phyloP scores from a whole-genome alignment of 2,888 invertebrate species.

The Sympetrum striolatum region DNA sequence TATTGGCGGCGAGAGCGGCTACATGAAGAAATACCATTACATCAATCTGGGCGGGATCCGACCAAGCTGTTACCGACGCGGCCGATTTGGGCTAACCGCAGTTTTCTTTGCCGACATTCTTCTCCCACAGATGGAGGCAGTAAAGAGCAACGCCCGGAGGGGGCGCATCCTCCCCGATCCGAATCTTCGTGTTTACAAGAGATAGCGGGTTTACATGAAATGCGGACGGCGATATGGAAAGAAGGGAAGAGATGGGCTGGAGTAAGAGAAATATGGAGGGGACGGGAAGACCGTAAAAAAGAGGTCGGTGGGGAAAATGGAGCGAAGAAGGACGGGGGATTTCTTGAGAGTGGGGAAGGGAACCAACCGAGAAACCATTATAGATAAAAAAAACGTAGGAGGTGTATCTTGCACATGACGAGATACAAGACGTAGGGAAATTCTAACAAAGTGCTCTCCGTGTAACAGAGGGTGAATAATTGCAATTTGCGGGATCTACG shows the following conservation, averaged over 20 bases:
- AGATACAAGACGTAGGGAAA: neutral
- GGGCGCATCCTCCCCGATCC: neutral
- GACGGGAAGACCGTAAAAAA: neutral
- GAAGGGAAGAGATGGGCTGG: neutral
- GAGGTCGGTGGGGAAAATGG: neutral
- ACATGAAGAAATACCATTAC: neutral
- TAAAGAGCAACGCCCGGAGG: neutral
- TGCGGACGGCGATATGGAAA: neutral
- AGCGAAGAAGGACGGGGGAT: neutral
- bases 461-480: neutral
- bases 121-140: neutral
- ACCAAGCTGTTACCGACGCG: neutral
- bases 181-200: neutral
- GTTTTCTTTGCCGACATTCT: neutral
- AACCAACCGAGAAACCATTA: neutral
- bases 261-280: neutral
- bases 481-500: neutral
- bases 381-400: neutral
- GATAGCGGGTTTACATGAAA: neutral
- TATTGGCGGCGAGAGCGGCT: neutral
- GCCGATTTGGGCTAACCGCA: neutral
- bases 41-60: neutral
- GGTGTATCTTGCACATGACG: neutral
- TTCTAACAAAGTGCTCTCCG: neutral
- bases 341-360: neutral